phyloP scores from a whole-genome alignment of 2,797 vertebrate species.

The Heteromormyrus szaboi region DNA sequence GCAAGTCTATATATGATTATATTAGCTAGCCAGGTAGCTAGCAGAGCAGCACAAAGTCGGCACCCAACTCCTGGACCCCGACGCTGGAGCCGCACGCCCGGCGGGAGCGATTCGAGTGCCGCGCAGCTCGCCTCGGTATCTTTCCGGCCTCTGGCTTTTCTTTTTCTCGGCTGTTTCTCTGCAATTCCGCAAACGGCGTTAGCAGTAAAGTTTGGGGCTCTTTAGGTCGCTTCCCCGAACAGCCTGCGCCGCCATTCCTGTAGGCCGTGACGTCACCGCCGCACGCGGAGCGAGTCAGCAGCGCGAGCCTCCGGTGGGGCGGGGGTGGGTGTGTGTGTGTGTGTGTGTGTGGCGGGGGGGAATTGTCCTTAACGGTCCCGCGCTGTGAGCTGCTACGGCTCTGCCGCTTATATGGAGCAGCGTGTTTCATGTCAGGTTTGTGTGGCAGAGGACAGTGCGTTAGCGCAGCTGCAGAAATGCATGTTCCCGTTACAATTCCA shows the following conservation, averaged over 20 bases:
- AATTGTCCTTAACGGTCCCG: conserved; percentile 42
- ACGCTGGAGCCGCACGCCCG: conserved; percentile 27
- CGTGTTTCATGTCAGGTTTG: background rate
- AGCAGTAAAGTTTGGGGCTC: conserved; percentile 70
- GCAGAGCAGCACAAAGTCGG: conserved; percentile 47
- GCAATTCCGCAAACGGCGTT: conserved; percentile 47
- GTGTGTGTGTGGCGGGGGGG: conserved; percentile 26
- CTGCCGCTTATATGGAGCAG: background rate
- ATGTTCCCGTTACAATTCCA: background rate
- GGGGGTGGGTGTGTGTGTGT: conserved; percentile 7
- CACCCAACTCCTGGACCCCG: conserved; percentile 39
- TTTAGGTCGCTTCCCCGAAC: conserved; percentile 60
- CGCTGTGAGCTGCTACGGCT: background rate
- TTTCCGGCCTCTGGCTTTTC: background rate
- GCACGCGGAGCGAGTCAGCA: conserved; percentile 39
- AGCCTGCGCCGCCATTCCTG: conserved; percentile 71
- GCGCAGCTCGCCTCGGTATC: background rate
- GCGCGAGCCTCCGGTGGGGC: conserved; percentile 33
- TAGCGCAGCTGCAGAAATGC: background rate
- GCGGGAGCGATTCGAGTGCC: background rate
- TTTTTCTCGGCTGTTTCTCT: background rate
- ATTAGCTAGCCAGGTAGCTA: conserved; percentile 49
- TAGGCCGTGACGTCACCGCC: conserved; percentile 50
- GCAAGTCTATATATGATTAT: conserved; percentile 16
- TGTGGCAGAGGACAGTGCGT: background rate